Evolutionary conservation across 2,113 vertebrate genomes (phyloP), one percentile per base, ranked within the genome.

Genomic region (Castor canadensis): DNA sequence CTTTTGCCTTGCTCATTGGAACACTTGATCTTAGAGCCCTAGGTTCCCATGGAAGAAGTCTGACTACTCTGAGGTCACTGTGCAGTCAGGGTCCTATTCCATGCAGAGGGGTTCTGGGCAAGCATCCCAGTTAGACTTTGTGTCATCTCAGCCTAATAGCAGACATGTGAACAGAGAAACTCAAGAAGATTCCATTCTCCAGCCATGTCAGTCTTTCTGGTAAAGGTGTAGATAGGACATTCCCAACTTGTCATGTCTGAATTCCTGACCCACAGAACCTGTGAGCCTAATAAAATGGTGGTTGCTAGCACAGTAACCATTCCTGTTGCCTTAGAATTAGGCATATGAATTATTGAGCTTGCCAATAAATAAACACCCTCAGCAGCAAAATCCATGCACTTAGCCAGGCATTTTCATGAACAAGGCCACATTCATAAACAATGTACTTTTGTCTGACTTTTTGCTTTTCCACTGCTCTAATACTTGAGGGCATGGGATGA

Each of bases 391-490:
- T 82, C 7, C 35, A 54, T 11, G 38, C 11, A 60, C 49, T 84
- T 73, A 90, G 49, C 32, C 60, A 40, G 40, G 3, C 38, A 75
- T 88, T 96, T 88, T 75, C 1, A 69, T 92, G 16, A 47, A 56
- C 30, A 56, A n/a, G 43, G 16, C 28, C 45, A 87, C 49, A 69
- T 95, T 94, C 1, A 86, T 76, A 92, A 67, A 52, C 17, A 45
- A 17, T 71, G 72, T 43, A 94, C 24, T 81, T 81, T 73, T 62
- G 73, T 69, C 76, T 89, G 71, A 89, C 72, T 89, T 87, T 32
- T 84, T 84, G 38, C n/a, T 92, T 89, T 69, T 77, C 56, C 66
- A 9, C 22, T 86, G 30, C 81, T 64, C 69, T 95, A 67, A 49
- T 82, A 9, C 47, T 83, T 80, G 19, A 64, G 49, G 89, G 16